Evolutionary conservation across 2,797 vertebrate genomes (phyloP).

Genomic region (Spheniscus humboldti): DNA sequence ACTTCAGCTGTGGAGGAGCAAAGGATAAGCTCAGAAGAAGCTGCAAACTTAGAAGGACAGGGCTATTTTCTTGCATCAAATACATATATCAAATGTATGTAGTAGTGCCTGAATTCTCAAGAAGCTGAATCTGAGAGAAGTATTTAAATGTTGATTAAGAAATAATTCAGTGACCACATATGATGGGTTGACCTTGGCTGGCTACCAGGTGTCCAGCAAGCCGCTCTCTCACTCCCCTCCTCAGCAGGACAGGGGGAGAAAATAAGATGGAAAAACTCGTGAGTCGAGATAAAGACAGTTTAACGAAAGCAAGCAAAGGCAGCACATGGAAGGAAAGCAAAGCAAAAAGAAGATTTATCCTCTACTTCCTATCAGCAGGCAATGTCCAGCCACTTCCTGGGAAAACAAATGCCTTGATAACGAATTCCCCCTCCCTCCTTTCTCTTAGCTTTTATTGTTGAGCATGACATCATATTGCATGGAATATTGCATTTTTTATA

Average conservation of each 20-base stretch:
- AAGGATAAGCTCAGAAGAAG: background rate
- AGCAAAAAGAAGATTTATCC: too few relatives aligned
- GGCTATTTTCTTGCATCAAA: background rate
- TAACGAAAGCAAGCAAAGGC: too few relatives aligned
- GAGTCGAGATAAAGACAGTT: too few relatives aligned
- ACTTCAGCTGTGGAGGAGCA: background rate
- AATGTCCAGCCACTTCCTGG: too few relatives aligned
- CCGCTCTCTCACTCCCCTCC: background rate
- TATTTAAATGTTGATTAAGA: background rate
- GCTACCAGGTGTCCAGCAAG: background rate
- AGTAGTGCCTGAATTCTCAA: background rate
- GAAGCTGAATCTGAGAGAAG: background rate
- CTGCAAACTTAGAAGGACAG: background rate
- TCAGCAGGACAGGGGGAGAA: background rate
- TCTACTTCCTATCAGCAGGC: too few relatives aligned
- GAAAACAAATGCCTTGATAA: too few relatives aligned
- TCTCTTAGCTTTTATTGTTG: too few relatives aligned
- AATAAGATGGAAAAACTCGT: background rate
- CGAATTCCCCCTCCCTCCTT: too few relatives aligned
- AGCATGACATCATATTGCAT: too few relatives aligned
- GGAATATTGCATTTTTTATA: too few relatives aligned
- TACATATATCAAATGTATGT: background rate
- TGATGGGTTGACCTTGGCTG: background rate
- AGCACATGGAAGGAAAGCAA: too few relatives aligned
- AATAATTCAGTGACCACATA: background rate